Conservation (phyloP, 2,888 invertebrate genomes). For the Scaptodrosophila latifasciaeformis region DNA sequence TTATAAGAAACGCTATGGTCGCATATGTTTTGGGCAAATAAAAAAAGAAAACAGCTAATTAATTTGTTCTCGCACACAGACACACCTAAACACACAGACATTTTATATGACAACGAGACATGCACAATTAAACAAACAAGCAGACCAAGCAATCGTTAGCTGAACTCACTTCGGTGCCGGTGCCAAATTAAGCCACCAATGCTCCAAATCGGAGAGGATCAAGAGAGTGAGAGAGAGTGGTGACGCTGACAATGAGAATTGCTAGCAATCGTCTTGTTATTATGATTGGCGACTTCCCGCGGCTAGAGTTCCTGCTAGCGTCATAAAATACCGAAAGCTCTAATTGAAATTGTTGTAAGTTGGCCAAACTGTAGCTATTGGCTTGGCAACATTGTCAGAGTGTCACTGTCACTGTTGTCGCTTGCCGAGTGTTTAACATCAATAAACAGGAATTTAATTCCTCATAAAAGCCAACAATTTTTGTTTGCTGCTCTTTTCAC, state of each 20-base stretch:
- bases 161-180: slow-evolving; percentile 21
- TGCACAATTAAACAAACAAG: slow-evolving; percentile 55
- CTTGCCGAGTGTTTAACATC: slow-evolving; percentile 3
- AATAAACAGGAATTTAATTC: slow-evolving; percentile 4
- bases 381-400: slow-evolving; percentile 1
- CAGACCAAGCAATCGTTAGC: slow-evolving; percentile 20
- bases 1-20: no score
- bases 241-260: slow-evolving; percentile 5
- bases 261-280: slow-evolving; percentile 8
- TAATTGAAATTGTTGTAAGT: slow-evolving; percentile 41
- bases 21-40: no score
- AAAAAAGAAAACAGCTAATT: no score
- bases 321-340: slow-evolving; percentile 7
- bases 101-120: slow-evolving; percentile 50
- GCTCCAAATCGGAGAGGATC: no score
- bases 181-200: slow-evolving; percentile 46
- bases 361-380: slow-evolving; percentile 1
- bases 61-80: neutral
- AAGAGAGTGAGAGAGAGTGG: no score
- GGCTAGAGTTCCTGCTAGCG: neutral
- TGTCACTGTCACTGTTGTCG: neutral
- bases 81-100: neutral
- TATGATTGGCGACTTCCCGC: neutral
- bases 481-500: neutral
- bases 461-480: slow-evolving; percentile 1